Evolutionary conservation across 2,888 invertebrate species (phyloP).

Genomic region (Mythimna lalbum): DNA sequence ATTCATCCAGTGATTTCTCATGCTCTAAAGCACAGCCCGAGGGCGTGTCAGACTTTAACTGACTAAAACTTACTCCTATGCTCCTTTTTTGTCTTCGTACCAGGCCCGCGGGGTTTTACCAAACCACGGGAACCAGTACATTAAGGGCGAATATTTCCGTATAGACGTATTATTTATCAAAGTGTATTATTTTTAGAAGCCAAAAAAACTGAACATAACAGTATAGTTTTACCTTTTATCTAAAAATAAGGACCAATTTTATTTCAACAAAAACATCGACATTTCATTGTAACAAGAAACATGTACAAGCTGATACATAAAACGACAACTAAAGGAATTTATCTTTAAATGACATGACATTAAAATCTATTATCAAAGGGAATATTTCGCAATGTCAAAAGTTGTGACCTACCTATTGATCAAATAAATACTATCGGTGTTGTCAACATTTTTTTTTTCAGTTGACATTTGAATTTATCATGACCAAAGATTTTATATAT

Average conservation of each 20-base stretch:
- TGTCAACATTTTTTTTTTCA: conserved; percentile 28
- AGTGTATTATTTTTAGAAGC: too few relatives aligned
- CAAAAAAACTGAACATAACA: neutral
- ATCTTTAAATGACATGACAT: conserved; percentile 27
- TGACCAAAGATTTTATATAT: too few relatives aligned
- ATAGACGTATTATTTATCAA: too few relatives aligned
- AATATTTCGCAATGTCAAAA: conserved; percentile 27
- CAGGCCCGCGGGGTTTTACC: too few relatives aligned
- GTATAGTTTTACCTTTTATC: conserved; percentile 5
- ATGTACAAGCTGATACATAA: conserved; percentile 15
- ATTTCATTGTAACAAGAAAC: conserved; percentile 14
- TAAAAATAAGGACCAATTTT: conserved; percentile 7
- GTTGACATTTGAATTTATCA: conserved; percentile 38
- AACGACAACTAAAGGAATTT: conserved; percentile 26
- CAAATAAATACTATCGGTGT: conserved; percentile 30
- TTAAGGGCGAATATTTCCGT: too few relatives aligned
- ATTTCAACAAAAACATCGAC: conserved; percentile 6
- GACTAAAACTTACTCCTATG: too few relatives aligned
- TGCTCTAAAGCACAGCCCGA: too few relatives aligned
- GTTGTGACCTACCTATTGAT: conserved; percentile 46
- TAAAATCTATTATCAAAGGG: conserved; percentile 21
- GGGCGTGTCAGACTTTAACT: too few relatives aligned
- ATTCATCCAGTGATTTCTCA: too few relatives aligned
- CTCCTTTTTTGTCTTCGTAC: too few relatives aligned
- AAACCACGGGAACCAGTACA: too few relatives aligned